A percentile compares a stretch with the other conserved stretches of the same genome.
Conservation (phyloP, 2,888 invertebrate genomes). For the Ptychoptera albimana region DNA sequence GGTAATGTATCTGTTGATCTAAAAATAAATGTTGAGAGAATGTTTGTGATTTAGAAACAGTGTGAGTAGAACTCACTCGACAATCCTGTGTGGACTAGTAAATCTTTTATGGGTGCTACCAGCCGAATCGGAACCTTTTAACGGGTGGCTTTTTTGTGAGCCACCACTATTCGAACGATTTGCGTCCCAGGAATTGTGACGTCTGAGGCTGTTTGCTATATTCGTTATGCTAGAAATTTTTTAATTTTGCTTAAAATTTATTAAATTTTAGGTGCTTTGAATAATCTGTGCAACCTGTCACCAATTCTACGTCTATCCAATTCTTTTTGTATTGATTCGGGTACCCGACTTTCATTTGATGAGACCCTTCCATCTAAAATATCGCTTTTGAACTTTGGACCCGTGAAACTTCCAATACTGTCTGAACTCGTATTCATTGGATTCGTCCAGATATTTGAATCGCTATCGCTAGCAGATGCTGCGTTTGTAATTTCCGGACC, state of each 20-base stretch:
- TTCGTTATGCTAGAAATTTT: conserved; percentile 8
- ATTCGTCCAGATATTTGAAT: conserved; percentile 58
- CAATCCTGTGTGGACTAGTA: conserved; percentile 1
- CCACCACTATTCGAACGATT: conserved; percentile 7
- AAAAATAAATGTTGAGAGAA: too few species aligned
- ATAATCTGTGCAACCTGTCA: conserved; percentile 2
- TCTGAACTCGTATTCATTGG: conserved; percentile 24
- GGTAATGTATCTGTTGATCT: too few species aligned
- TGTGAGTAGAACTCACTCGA: background rate
- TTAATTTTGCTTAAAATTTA: background rate
- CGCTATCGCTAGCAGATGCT: conserved; percentile 18
- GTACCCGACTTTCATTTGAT: conserved; percentile 30
- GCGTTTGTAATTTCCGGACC: conserved; percentile 37
- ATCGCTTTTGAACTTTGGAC: conserved; percentile 3
- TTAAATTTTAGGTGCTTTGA: background rate
- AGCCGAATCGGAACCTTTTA: background rate
- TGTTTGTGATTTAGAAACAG: too few species aligned
- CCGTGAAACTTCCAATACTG: background rate
- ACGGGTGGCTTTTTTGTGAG: background rate
- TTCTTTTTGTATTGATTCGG: conserved; percentile 48
- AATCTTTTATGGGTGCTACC: background rate
- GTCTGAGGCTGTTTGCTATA: conserved; percentile 9
- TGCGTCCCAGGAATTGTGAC: conserved; percentile 7
- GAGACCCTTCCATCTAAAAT: conserved; percentile 23
- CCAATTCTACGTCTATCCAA: conserved; percentile 47